A percentile compares a stretch with the other conserved stretches of the same genome.
These are phyloP conservation scores for Casuarius casuarius DNA, from an alignment of 2,113 vertebrate genomes.

Conservation along the genomic window DNA sequence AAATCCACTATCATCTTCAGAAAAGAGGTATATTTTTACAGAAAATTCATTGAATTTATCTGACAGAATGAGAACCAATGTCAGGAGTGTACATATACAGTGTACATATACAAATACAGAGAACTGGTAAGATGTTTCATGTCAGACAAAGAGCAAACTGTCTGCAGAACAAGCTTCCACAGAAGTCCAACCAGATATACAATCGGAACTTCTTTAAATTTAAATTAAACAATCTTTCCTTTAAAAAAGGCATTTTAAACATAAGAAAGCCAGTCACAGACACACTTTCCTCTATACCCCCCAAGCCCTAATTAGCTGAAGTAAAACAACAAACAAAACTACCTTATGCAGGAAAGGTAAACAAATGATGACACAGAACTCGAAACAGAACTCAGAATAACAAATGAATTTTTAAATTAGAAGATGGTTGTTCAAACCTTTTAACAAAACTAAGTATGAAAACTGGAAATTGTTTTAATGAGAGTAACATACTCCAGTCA, in stretches of 20 bases:
- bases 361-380: not conserved
- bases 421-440: not conserved
- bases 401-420: not conserved
- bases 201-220: not conserved
- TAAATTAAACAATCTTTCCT: not conserved
- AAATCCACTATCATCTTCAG: not conserved
- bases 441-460: not conserved
- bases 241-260: not conserved
- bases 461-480: not conserved
- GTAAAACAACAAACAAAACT: not conserved
- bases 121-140: not conserved
- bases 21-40: not conserved
- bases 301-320: not conserved
- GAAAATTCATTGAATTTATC: not conserved
- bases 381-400: not conserved
- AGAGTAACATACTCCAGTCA: too few relatives aligned
- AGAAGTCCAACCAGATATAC: not conserved
- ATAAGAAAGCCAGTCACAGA: not conserved
- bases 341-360: not conserved
- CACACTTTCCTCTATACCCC: not conserved
- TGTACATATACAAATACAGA: not conserved
- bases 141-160: not conserved
- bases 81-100: not conserved
- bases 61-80: not conserved
- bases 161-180: not conserved